Base-by-base conservation (phyloP, 2,888 invertebrate genomes). In the Sphecodes monilicornis region DNA sequence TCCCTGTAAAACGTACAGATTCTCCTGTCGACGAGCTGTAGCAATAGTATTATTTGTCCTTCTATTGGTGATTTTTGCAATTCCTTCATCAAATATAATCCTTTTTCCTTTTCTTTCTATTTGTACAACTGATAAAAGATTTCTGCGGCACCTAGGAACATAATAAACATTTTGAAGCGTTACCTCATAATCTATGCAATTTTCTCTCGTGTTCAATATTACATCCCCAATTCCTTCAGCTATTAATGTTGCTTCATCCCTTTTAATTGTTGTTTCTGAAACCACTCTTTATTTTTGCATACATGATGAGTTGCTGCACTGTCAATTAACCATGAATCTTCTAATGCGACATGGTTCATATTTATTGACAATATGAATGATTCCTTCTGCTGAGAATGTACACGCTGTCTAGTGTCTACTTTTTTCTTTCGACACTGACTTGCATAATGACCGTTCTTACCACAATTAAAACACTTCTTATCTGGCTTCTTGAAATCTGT, bases 261-360 rank as follows among this genome's bases (percentile, higher is more conserved):
- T n/a, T n/a, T n/a, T n/a, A n/a, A n/a, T n/a, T n/a, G n/a, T 36
- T 3, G 41, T 41, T 78, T 71, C n/a, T 39, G 39, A 16, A 78
- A 72, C 72, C 71, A 78, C 18, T 64, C 22, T 39, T 54, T 72
- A 26, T 72, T 22, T n/a, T 64, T 60, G 29, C 78, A 78, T 0
- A 66, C 72, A 78, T 72, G 78, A 41, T 78, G 78, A 1, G 72
- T 78, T n/a, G n/a, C n/a, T n/a, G n/a, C n/a, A n/a, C n/a, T n/a
- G n/a, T 78, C 66, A n/a, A 50, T 29, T 39, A 72, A 39, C 78
- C 78, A 66, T 22, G 66, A 64, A 22, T 72, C 66, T 0, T 78
- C 64, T 13, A 22, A 4, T 26, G 16, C 16, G 4, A 73, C 66
- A 29, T 78, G 43, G 29, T 46, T 41, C 32, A 60, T 26, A n/a